Conservation (phyloP, 2,888 invertebrate genomes). For the Chrysodeixis includens region DNA sequence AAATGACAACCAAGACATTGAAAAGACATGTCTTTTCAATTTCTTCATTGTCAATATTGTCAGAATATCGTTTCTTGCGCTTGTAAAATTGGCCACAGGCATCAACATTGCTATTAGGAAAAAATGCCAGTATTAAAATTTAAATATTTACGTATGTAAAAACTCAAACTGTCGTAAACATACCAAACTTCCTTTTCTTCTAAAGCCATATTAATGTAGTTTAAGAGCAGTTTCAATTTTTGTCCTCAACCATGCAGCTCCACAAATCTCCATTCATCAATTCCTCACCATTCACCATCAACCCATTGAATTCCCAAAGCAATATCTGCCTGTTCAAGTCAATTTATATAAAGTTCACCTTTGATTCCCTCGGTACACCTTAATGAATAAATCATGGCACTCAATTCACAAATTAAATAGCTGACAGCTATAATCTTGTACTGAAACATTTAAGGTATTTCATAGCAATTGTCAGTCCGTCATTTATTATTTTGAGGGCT, state of each 20-base stretch:
- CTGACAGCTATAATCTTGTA: conserved; percentile 21
- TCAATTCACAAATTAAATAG: conserved; percentile 19
- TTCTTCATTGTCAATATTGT: too few species aligned
- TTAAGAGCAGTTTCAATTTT: too few species aligned
- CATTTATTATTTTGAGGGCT: conserved; percentile 6
- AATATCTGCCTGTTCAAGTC: neutral
- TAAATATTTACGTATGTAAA: too few species aligned
- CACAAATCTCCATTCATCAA: neutral
- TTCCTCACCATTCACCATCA: neutral
- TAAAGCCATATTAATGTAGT: too few species aligned
- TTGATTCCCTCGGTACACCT: neutral
- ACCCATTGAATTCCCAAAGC: neutral
- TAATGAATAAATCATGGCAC: conserved; percentile 17
- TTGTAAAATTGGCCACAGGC: too few species aligned
- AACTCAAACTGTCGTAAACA: too few species aligned
- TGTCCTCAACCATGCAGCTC: neutral
- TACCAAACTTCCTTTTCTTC: too few species aligned
- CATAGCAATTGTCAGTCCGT: conserved; percentile 1
- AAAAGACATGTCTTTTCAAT: too few species aligned
- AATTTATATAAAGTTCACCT: neutral
- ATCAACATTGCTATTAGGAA: too few species aligned
- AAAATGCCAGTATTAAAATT: too few species aligned
- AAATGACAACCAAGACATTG: too few species aligned
- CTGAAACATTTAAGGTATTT: conserved; percentile 9
- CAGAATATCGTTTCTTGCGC: too few species aligned